Conservation (phyloP, 2,797 vertebrate species). For the Hephaestus fuliginosus region DNA sequence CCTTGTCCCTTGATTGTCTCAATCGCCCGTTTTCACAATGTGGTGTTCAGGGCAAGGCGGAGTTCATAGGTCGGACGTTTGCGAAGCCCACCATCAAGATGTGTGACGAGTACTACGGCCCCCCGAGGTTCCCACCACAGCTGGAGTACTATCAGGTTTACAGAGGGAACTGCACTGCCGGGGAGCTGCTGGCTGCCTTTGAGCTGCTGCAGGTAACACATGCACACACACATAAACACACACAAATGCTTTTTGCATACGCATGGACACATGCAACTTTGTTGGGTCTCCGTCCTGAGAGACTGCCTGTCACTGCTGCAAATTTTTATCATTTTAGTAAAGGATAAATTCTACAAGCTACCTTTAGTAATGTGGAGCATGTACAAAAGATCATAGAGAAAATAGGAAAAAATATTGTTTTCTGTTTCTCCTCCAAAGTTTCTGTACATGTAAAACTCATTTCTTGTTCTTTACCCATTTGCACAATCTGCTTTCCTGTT, state of each 20-base stretch:
- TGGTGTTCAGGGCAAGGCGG: conserved; percentile 91
- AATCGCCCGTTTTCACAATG: conserved; percentile 48
- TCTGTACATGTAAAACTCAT: conserved; percentile 1
- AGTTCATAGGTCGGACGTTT: conserved; percentile 97
- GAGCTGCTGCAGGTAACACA: conserved; percentile 94
- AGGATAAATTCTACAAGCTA: too few relatives aligned
- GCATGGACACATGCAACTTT: not conserved
- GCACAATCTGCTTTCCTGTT: not conserved
- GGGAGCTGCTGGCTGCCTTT: conserved; percentile 96
- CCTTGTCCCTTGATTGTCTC: conserved; percentile 57
- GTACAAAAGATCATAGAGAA: not conserved
- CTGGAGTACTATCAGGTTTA: conserved; percentile 98
- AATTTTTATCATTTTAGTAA: too few relatives aligned
- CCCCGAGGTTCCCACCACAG: conserved; percentile 93
- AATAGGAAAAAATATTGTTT: not conserved
- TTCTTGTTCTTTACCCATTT: conserved; percentile 8
- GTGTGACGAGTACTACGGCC: conserved; percentile 93
- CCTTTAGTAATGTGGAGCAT: conserved; percentile 5
- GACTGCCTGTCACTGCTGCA: not conserved
- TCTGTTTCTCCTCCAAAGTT: conserved; percentile 13
- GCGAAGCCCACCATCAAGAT: conserved; percentile 97
- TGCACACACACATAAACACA: not conserved
- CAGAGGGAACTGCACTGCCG: conserved; percentile 92
- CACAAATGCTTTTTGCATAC: not conserved
- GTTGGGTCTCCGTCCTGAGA: not conserved